Evolutionary conservation across 1,140 invertebrate genomes (phyloP), one percentile per base, ranked within the genome.

Genomic region (Aphelenchoides fujianensis): DNA sequence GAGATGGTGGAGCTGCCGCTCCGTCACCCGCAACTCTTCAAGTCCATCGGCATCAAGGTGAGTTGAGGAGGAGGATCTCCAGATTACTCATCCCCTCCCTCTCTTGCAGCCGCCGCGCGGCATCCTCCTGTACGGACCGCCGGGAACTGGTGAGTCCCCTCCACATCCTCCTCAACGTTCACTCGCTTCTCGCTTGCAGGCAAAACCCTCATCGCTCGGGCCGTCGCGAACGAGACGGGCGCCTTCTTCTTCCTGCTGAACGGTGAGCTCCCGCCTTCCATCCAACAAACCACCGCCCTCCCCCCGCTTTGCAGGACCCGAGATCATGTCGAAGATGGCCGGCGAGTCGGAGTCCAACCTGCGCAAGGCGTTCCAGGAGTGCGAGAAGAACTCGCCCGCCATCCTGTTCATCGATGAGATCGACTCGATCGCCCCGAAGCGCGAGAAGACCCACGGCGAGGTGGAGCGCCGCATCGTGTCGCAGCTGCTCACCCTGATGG

Each of bases 351-450:
- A 98, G 84, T 94, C 92, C 55, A 98, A 98, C 87, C 86, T 97
- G 73, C 89, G 95, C 63, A 97, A 97, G 87, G 97, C 96, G 1
- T 99, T 99, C 86, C 95, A 98, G 85, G 95, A 98, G 87, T 96
- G 96, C 2, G 97, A 98, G 84, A 98, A 98, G 86, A 99, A 99
- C 87, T 91, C 95, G 0, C 96, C 97, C 23, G 93, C 96, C 9
- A 99, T 99, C 77, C 98, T 99, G 78, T 99, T 99, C 86, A 99
- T 99, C 81, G 97, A 99, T 87, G 97, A 99, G 87, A 88, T 99
- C 76, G 97, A 99, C 87, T 95, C 96, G n/a, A 99, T 99, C 85
- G 97, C 97, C n/a, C 97, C 97, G 3, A 99, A 99, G 86, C 89
- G 97, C 87, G 97, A 99, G 88, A 99, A 99, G 87, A 98, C 96